A percentile compares a stretch with the other conserved stretches of the same genome.
Conservation (phyloP, 2,113 vertebrate species). For the Dolichallabes microphthalmus region DNA sequence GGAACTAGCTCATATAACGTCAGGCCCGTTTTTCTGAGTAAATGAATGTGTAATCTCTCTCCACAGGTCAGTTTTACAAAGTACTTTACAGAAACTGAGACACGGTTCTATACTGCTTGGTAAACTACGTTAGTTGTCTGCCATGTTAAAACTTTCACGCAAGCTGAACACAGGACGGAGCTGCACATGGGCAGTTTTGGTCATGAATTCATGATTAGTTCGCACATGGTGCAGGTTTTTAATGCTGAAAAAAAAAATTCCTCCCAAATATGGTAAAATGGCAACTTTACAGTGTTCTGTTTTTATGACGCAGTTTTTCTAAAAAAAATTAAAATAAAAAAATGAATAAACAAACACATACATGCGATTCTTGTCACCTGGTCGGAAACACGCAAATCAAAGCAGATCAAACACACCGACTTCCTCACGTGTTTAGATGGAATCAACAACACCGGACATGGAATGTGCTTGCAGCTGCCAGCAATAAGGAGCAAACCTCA, state of each 20-base stretch:
- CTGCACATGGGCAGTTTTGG: not conserved
- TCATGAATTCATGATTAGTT: not conserved
- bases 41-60: not conserved
- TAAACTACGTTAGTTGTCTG: not conserved
- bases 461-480: conserved; percentile 17
- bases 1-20: not conserved
- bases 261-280: not conserved
- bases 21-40: not conserved
- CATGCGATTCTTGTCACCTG: not conserved
- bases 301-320: not conserved
- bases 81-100: not conserved
- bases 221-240: not conserved
- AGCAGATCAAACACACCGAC: not conserved
- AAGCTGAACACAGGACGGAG: not conserved
- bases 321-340: too few relatives aligned
- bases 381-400: not conserved
- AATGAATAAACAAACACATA: too few relatives aligned
- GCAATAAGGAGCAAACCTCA: conserved; percentile 23
- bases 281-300: not conserved
- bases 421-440: conserved; percentile 8
- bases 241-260: not conserved
- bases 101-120: not conserved
- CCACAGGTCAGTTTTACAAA: not conserved
- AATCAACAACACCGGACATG: conserved; percentile 12
- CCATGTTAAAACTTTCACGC: not conserved